Base-by-base conservation (phyloP, 2,113 vertebrate species). In the Chlamydotis undulata region DNA sequence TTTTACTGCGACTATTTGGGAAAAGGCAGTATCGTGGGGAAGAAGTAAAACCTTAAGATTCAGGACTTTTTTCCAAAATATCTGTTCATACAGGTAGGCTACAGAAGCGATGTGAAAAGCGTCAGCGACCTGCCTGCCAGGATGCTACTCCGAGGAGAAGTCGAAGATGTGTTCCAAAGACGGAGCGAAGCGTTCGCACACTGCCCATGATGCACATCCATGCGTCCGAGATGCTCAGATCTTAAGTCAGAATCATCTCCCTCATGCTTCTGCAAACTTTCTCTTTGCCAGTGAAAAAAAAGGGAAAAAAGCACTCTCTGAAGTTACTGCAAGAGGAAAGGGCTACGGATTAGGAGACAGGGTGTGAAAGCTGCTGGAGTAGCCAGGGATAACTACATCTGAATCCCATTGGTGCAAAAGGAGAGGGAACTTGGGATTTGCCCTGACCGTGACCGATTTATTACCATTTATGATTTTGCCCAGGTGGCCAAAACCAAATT, bases 101-200 rank as follows among this genome's bases (percentile, higher is more conserved):
- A 71, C 35, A 68, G 67, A 85, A 43, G 0, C 25, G 39, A 12
- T 29, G 50, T 52, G 67, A 68, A 21, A 61, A 57, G 29, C 7
- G 47, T 49, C 47, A 47, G 33, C 26, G 50, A 73, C 23, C 59
- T 52, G n/a, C 61, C 65, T 76, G 80, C 28, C 53, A 55, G 71
- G 63, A 56, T 33, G 24, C 29, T 26, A 17, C 68, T 56, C 28
- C 5, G 5, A 31, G 47, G 39, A 55, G 67, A 53, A 82, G 70
- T 3, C 4, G 1, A 41, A 64, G 60, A 6, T 26, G 21, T 0
- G 3, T 9, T 84, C 37, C 60, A 74, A 47, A 61, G 45, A 73
- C 0, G 56, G 25, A 83, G 50, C 0, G 4, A 76, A 24, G 35
- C 35, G 33, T 10, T 13, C 91, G 16, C 41, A 57, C 0, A 1